Evolutionary conservation across 1,140 invertebrate genomes (phyloP), one percentile per base, ranked within the genome.

Genomic region (Heliconius nattereri): DNA sequence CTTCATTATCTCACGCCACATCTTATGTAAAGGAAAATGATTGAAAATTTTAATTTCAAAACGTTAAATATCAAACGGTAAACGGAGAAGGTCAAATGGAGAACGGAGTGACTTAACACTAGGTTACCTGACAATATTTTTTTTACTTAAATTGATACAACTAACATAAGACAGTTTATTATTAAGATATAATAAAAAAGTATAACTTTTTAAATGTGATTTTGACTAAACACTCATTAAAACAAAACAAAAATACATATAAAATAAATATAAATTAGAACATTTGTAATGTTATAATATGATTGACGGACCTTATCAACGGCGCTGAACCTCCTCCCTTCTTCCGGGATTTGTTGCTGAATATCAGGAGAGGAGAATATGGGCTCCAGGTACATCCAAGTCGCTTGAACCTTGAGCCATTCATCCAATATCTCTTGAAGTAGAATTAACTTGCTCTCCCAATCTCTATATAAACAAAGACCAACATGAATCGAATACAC

Each of bases 341-440:
- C 95, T 91, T 98, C 98, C 0, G 98, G 98, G 97, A 99, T 98
- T 96, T 98, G 97, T 82, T 97, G 96, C 94, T 99, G 99, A 91
- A 99, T 99, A 94, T 99, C 99, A 3, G 98, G 98, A 26, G 98
- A 99, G 6, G 98, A 98, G 92, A 99, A 99, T 84, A 99, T 99
- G 2, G 99, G 99, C 90, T 99, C 99, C 83, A 99, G 95, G 92
- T 99, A 99, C 95, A 99, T 97, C 98, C 99, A 99, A 2, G 98
- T 99, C 2, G 97, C 96, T 94, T 99, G 98, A 23, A 99, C 98
- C 89, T 98, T 98, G 8, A 99, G 90, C 98, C 98, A 99, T 88
- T 99, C 98, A 91, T 99, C 98, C 83, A 99, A 94, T 84, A 99
- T 98, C 89, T 99, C 98, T 96, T 98, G 97, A 2, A 98, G 90